These are phyloP conservation scores for Drosophila auraria DNA, from an alignment of 1,140 invertebrate genomes.

Conservation along the genomic window DNA sequence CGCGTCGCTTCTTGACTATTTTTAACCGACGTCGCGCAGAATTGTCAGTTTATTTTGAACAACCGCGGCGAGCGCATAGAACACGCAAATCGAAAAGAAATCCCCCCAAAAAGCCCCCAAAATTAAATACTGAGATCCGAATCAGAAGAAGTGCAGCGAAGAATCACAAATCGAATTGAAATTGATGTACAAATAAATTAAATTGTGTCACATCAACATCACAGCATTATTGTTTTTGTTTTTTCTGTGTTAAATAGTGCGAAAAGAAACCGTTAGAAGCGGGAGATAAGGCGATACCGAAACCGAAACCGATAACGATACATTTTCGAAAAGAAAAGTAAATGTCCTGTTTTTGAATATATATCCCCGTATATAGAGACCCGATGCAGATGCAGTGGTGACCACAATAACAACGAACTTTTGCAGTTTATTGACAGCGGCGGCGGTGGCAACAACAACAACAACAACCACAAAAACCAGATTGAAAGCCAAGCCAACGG, in stretches of 20 bases:
- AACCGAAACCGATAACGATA: slow-evolving; percentile 1
- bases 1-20: slow-evolving; percentile 61
- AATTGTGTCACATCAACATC: slow-evolving; percentile 1
- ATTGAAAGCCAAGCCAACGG: slow-evolving; percentile 48
- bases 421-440: slow-evolving; percentile 72
- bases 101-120: background rate
- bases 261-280: slow-evolving; percentile 9
- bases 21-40: slow-evolving; percentile 66
- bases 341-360: slow-evolving; percentile 24
- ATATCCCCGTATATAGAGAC: slow-evolving; percentile 5
- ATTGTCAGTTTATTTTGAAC: slow-evolving; percentile 82
- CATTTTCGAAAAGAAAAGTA: slow-evolving; percentile 19
- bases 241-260: slow-evolving; percentile 37
- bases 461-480: slow-evolving; percentile 56
- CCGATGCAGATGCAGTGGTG: slow-evolving; percentile 9
- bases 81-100: slow-evolving; percentile 51
- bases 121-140: background rate
- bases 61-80: slow-evolving; percentile 75
- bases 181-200: slow-evolving; percentile 33
- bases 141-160: slow-evolving; percentile 25
- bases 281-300: background rate
- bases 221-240: slow-evolving; percentile 12
- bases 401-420: slow-evolving; percentile 46
- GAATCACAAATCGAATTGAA: slow-evolving; percentile 9
- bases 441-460: slow-evolving; percentile 16